Percentiles rank a stretch among this genome's conserved stretches.
These are phyloP conservation scores for Alethe castanea DNA, from an alignment of 2,113 vertebrate genomes.

Conservation along the genomic window DNA sequence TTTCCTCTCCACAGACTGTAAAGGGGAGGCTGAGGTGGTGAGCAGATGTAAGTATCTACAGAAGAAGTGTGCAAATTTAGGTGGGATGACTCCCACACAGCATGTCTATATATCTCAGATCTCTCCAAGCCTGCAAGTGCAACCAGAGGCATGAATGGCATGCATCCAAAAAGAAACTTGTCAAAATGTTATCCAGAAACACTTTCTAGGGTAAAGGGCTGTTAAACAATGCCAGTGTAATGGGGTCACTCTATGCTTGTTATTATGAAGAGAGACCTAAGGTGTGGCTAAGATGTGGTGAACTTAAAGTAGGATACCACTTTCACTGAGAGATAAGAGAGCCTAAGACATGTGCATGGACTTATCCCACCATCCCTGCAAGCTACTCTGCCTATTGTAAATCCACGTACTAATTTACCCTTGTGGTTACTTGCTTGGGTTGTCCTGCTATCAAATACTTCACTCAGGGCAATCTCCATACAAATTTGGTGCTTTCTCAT, in stretches of 20 bases:
- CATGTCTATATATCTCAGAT: background rate
- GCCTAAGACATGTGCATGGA: background rate
- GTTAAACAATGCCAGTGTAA: background rate
- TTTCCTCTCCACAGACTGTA: background rate
- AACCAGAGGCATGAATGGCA: background rate
- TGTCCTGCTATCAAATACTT: background rate
- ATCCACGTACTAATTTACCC: background rate
- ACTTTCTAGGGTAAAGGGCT: background rate
- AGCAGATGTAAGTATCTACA: conserved; percentile 13
- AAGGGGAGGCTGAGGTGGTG: conserved; percentile 3
- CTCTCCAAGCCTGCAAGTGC: background rate
- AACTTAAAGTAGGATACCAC: background rate
- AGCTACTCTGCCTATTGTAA: background rate
- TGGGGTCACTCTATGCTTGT: background rate
- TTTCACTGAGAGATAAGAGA: background rate
- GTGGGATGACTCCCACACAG: background rate
- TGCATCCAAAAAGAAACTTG: background rate
- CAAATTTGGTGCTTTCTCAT: background rate
- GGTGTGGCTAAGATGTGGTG: background rate
- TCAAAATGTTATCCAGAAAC: background rate
- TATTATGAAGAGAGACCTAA: background rate
- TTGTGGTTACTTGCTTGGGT: background rate
- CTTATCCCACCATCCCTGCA: background rate
- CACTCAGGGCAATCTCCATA: background rate
- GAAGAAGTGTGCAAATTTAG: background rate